These are phyloP conservation scores for Suricata suricatta DNA, from an alignment of 2,113 vertebrate genomes.

Conservation along the genomic window DNA sequence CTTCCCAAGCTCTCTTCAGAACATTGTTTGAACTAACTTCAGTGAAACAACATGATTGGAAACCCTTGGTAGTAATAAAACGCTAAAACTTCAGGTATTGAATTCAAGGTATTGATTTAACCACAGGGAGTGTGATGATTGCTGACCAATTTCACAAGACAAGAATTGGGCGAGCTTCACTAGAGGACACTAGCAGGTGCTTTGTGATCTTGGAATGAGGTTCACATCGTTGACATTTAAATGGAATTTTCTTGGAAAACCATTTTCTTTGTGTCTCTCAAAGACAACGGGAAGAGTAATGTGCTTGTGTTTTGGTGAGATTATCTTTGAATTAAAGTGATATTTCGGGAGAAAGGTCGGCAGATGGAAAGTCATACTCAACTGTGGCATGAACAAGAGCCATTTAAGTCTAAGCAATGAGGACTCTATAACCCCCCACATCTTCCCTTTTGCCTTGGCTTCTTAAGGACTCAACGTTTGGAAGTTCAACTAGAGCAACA, in stretches of 20 bases:
- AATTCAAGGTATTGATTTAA: conserved; percentile 43
- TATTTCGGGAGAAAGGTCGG: background rate
- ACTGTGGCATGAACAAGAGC: background rate
- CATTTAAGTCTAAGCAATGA: rapidly evolving
- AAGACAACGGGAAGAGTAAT: background rate
- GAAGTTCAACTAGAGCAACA: background rate
- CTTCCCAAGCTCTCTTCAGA: background rate
- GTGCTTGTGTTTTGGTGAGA: background rate
- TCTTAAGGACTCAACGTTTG: background rate
- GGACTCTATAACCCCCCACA: background rate
- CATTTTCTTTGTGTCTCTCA: background rate
- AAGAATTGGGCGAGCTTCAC: background rate
- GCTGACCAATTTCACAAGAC: background rate
- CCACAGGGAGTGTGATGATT: background rate
- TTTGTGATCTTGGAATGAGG: background rate
- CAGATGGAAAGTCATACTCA: background rate
- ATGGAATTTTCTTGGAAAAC: background rate
- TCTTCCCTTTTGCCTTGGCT: background rate
- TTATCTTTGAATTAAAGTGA: background rate
- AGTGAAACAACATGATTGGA: background rate
- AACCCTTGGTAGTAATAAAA: background rate
- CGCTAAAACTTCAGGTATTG: background rate
- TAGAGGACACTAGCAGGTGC: no score
- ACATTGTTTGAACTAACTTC: background rate
- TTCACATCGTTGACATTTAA: background rate